These are phyloP conservation scores for Acrossocheilus wenchowensis DNA, from an alignment of 2,797 vertebrate genomes.

Conservation along the genomic window DNA sequence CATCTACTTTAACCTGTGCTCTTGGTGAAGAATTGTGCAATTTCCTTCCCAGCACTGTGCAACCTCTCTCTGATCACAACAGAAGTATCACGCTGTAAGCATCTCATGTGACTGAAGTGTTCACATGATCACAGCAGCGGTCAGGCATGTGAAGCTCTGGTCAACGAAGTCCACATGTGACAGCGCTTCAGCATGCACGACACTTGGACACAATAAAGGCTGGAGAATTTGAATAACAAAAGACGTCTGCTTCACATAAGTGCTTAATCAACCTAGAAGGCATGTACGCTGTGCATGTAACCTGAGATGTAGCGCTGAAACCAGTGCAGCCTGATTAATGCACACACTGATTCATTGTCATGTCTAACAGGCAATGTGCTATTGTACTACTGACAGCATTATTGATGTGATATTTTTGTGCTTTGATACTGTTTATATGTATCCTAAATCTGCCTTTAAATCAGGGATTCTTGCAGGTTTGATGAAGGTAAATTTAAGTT, in stretches of 20 bases:
- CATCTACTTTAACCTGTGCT: background rate
- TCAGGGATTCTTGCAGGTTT: too few relatives aligned
- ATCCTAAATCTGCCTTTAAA: too few relatives aligned
- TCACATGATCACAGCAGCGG: constrained; percentile 12
- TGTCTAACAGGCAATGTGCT: background rate
- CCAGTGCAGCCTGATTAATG: background rate
- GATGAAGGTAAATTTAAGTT: too few relatives aligned
- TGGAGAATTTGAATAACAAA: background rate
- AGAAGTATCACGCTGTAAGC: constrained; percentile 24
- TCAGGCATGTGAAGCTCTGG: constrained; percentile 6
- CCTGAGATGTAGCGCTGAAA: background rate
- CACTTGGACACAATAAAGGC: background rate
- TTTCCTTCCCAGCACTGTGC: constrained; percentile 29
- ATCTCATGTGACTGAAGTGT: constrained; percentile 34
- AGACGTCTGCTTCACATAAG: background rate
- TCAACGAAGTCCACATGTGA: background rate
- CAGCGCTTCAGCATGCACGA: background rate
- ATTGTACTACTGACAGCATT: background rate
- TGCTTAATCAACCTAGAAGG: background rate
- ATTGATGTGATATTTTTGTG: too few relatives aligned
- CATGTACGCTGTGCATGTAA: background rate
- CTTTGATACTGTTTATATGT: background rate
- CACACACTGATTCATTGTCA: background rate
- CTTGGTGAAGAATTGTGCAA: constrained; percentile 33
- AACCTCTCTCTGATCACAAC: constrained; percentile 12